Conservation (phyloP, 2,113 vertebrate genomes). For the Neotoma lepida region DNA sequence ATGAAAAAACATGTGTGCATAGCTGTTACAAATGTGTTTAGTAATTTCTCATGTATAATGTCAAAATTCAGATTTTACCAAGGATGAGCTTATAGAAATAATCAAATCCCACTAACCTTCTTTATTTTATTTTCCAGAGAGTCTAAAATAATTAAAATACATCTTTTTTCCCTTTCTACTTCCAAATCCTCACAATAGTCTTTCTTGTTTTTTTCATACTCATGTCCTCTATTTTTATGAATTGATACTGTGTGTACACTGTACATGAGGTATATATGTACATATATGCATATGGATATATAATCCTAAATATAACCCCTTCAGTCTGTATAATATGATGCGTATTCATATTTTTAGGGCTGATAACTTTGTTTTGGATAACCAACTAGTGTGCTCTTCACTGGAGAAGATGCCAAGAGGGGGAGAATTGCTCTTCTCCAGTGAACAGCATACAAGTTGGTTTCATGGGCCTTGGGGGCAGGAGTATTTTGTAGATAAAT, state of each 20-base stretch:
- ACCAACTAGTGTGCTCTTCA: not conserved
- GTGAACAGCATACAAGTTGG: too few relatives aligned
- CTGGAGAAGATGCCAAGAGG: not conserved
- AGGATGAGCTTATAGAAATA: not conserved
- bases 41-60: not conserved
- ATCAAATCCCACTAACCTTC: not conserved
- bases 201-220: not conserved
- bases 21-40: not conserved
- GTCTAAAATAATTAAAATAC: not conserved
- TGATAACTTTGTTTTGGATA: not conserved
- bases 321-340: not conserved
- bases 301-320: not conserved
- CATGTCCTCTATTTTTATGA: too few relatives aligned
- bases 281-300: not conserved
- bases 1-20: not conserved
- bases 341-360: not conserved
- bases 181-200: not conserved
- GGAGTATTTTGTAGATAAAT: not conserved
- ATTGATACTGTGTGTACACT: too few relatives aligned
- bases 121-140: not conserved
- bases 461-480: not conserved
- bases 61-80: not conserved
- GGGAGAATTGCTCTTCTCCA: not conserved
- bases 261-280: not conserved
- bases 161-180: not conserved